phyloP scores from a whole-genome alignment of 2,888 invertebrate genomes.

The Cheilosia pagana region DNA sequence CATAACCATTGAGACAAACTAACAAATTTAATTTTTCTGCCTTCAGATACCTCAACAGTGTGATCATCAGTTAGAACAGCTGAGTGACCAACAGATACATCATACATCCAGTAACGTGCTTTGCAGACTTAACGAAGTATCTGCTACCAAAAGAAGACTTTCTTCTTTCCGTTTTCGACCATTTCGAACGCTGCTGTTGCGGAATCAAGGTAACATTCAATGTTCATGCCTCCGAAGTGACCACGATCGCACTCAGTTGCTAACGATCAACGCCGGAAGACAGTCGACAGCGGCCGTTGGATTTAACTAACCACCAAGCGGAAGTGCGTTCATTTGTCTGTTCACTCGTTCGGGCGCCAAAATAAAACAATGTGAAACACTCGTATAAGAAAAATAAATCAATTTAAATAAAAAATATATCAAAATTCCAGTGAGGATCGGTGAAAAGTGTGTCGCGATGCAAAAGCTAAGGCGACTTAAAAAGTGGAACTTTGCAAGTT shows the following conservation, averaged over 20 bases:
- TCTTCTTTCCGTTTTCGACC: conserved; percentile 65
- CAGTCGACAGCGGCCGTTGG: conserved; percentile 24
- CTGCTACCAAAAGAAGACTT: conserved; percentile 47
- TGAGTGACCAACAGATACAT: conserved; percentile 26
- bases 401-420: conserved; percentile 21
- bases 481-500: conserved; percentile 69
- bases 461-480: conserved; percentile 43
- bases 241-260: conserved; percentile 61
- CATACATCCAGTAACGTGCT: conserved; percentile 34
- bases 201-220: conserved; percentile 39
- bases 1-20: conserved; percentile 17
- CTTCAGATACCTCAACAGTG: conserved; percentile 35
- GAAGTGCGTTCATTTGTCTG: conserved; percentile 24
- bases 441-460: conserved; percentile 66
- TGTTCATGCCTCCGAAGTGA: conserved; percentile 35
- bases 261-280: conserved; percentile 45
- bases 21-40: conserved; percentile 1
- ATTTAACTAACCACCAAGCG: conserved; percentile 14
- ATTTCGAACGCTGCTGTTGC: conserved; percentile 34
- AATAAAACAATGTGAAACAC: conserved; percentile 39
- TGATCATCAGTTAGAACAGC: conserved; percentile 43
- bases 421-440: conserved; percentile 43
- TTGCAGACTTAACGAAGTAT: conserved; percentile 73
- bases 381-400: conserved; percentile 4
- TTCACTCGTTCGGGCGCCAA: conserved; percentile 30